A percentile compares a stretch with the other conserved stretches of the same genome.
Conservation (phyloP, 2,888 invertebrate genomes). For the Aethes cnicana region DNA sequence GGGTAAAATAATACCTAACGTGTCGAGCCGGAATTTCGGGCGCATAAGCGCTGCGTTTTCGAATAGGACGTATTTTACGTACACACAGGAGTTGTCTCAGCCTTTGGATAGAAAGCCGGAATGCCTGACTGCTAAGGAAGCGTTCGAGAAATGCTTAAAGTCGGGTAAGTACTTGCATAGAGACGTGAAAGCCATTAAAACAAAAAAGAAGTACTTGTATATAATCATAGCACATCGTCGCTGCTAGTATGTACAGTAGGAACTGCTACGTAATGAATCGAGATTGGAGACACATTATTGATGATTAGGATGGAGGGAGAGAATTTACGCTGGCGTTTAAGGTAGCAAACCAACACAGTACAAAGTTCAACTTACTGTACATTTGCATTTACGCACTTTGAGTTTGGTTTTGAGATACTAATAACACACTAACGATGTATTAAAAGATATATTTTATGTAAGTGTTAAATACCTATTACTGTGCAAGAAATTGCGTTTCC, state of each 20-base stretch:
- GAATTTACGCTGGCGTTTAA: conserved; percentile 6
- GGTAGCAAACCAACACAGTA: background rate
- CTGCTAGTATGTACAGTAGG: too few species aligned
- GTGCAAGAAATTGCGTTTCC: too few species aligned
- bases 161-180: conserved; percentile 88
- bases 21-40: conserved; percentile 59
- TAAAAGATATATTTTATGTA: too few species aligned
- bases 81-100: conserved; percentile 91
- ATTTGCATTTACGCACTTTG: too few species aligned
- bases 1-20: conserved; percentile 63
- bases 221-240: too few species aligned
- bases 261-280: conserved; percentile 10
- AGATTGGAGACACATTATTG: conserved; percentile 24
- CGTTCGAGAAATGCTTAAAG: conserved; percentile 87
- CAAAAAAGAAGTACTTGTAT: too few species aligned
- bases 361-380: too few species aligned
- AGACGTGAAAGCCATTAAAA: too few species aligned
- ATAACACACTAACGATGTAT: too few species aligned
- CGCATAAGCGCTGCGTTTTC: conserved; percentile 59
- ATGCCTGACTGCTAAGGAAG: conserved; percentile 88
- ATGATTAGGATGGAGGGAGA: conserved; percentile 21
- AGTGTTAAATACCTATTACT: too few species aligned
- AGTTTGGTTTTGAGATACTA: too few species aligned
- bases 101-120: conserved; percentile 88
- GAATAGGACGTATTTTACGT: conserved; percentile 87